These are phyloP conservation scores for Cinclus cinclus DNA, from an alignment of 2,113 vertebrate species.

Conservation along the genomic window DNA sequence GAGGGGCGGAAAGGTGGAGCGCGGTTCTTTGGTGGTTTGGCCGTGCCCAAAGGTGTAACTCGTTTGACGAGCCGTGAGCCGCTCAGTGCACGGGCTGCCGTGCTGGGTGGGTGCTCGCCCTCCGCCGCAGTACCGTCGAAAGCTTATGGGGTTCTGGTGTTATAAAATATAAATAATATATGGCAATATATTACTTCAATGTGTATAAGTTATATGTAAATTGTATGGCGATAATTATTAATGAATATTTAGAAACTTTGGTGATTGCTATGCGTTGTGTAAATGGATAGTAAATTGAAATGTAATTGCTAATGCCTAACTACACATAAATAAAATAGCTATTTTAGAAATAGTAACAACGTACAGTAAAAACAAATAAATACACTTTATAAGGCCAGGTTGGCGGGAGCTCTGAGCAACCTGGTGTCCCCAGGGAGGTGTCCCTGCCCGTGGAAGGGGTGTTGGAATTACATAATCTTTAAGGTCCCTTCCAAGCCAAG, in stretches of 20 bases:
- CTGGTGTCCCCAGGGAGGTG: no score
- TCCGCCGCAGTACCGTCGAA: background rate
- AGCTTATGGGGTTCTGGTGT: background rate
- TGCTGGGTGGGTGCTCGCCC: background rate
- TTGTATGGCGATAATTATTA: background rate
- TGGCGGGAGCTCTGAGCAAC: background rate
- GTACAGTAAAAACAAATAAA: background rate
- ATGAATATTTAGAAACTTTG: background rate
- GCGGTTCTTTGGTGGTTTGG: accelerated
- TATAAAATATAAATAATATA: background rate
- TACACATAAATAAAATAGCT: background rate
- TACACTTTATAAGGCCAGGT: background rate
- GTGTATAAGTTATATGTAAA: background rate
- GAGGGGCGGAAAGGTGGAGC: accelerated
- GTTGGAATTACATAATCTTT: background rate
- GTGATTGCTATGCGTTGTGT: background rate
- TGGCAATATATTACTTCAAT: background rate
- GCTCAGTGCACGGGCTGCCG: background rate
- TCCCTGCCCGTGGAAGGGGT: background rate
- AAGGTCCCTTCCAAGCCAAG: background rate
- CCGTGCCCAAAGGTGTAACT: accelerated
- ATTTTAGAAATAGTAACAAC: background rate
- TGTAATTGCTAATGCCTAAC: background rate
- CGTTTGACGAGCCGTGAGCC: background rate
- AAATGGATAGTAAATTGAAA: background rate